phyloP scores from a whole-genome alignment of 2,113 vertebrate species.

The Piliocolobus tephrosceles region DNA sequence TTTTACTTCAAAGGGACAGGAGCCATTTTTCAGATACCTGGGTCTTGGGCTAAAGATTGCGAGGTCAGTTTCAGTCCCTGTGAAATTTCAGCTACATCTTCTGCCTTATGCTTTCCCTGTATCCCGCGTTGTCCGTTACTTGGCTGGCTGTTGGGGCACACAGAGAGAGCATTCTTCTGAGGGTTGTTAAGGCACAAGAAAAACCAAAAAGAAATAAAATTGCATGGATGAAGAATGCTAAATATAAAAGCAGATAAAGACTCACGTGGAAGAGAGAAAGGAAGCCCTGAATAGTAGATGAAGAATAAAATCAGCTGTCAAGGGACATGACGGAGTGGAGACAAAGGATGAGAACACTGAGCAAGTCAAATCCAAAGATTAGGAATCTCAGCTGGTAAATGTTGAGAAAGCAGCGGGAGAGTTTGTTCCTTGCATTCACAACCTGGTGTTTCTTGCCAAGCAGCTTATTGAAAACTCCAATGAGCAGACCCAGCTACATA shows the following conservation, averaged over 20 bases:
- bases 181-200: neutral
- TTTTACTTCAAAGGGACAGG: neutral
- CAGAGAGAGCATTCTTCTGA: neutral
- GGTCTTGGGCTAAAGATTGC: neutral
- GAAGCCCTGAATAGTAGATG: neutral
- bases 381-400: neutral
- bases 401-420: neutral
- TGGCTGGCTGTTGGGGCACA: neutral
- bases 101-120: neutral
- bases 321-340: neutral
- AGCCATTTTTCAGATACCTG: neutral
- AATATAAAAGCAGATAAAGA: neutral
- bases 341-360: neutral
- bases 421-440: neutral
- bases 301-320: neutral
- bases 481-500: neutral
- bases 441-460: neutral
- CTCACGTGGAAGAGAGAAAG: neutral
- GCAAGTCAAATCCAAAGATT: neutral
- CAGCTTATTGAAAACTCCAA: neutral
- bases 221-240: neutral
- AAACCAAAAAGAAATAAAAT: neutral
- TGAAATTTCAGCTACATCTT: rapidly evolving
- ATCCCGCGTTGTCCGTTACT: rapidly evolving
- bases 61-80: neutral